Base-by-base conservation (phyloP, 1,140 invertebrate genomes). In the Nasonia longicornis region DNA sequence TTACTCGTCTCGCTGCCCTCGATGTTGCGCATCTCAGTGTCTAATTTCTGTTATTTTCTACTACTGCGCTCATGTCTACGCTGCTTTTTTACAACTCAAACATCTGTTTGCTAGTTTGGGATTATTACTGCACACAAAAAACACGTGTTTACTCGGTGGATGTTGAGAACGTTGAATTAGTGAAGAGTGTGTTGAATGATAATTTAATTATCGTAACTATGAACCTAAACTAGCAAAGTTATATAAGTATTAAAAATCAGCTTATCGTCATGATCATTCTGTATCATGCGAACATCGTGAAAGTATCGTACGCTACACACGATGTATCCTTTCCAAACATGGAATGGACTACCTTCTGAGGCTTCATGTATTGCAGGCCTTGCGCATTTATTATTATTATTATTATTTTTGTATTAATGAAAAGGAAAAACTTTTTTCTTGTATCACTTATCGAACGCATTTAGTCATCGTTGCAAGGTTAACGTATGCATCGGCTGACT, bases 191-290 rank as follows among this genome's bases (percentile, higher is more conserved):
- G 0, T 20, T 70, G 35, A 52, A 52, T 29, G 14, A 75, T 29
- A 31, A 20, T 63, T 11, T 31, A 0, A 75, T 45, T 70, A 38
- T 20, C 38, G 3, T 42, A 66, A 67, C n/a, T 3, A 48, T 48
- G n/a, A 75, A 29, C 80, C 80, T 82, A 82, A 82, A 69, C 80
- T 82, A 78, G 80, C 75, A 82, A 78, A 82, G 31, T 64, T 20
- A 42, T 31, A 71, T 48, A 78, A 67, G 42, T 14, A 42, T 26
- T 45, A 29, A 35, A 42, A 58, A 81, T 76, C 29, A 76, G 67
- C 29, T 76, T 74, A 81, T 42, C n/a, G 74, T 26, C n/a, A 38
- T 81, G 48, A 77, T 64, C 52, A 45, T 64, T 48, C 45, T 38
- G 79, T 42, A 76, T 71, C 45, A 71, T 76, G 48, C 31, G 48